phyloP scores from a whole-genome alignment of 2,888 invertebrate species.

The Sphaerophoria rueppellii region DNA sequence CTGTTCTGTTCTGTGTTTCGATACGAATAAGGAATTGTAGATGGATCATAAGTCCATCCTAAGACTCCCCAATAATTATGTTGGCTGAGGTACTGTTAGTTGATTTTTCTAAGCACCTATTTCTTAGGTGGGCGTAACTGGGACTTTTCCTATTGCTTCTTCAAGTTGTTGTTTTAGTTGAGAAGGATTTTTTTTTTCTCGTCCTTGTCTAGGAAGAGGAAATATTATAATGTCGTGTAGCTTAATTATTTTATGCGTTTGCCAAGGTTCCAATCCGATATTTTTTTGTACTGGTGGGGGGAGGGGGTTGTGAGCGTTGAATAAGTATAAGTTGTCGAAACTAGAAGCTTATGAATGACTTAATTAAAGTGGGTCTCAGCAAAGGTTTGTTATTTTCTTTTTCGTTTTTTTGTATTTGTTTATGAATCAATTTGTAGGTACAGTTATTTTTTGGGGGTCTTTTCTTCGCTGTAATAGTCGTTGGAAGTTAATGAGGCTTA shows the following conservation, averaged over 20 bases:
- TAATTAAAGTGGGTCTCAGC: conserved; percentile 61
- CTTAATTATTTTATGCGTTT: conserved; percentile 42
- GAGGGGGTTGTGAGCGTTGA: conserved; percentile 10
- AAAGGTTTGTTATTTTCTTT: conserved; percentile 20
- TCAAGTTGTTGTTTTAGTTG: background rate
- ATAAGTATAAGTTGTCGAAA: conserved; percentile 51
- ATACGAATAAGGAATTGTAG: too few species aligned
- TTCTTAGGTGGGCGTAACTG: conserved; percentile 30
- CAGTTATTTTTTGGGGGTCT: conserved; percentile 25
- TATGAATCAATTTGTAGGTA: conserved; percentile 59
- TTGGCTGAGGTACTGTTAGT: conserved; percentile 26
- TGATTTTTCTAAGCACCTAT: conserved; percentile 51
- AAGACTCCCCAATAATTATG: conserved; percentile 48
- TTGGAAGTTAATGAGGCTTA: background rate
- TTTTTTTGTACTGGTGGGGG: background rate
- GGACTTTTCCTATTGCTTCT: conserved; percentile 18
- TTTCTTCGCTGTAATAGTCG: conserved; percentile 1
- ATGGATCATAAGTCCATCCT: conserved; percentile 20
- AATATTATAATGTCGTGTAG: conserved; percentile 34
- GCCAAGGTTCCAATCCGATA: background rate
- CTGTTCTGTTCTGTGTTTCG: background rate
- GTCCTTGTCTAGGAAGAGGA: background rate
- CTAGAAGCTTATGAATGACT: conserved; percentile 68
- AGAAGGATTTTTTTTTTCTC: background rate
- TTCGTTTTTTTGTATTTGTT: conserved; percentile 37